These are phyloP conservation scores for Oceanodroma leucorhoa DNA, from an alignment of 2,797 vertebrate species.

Conservation along the genomic window DNA sequence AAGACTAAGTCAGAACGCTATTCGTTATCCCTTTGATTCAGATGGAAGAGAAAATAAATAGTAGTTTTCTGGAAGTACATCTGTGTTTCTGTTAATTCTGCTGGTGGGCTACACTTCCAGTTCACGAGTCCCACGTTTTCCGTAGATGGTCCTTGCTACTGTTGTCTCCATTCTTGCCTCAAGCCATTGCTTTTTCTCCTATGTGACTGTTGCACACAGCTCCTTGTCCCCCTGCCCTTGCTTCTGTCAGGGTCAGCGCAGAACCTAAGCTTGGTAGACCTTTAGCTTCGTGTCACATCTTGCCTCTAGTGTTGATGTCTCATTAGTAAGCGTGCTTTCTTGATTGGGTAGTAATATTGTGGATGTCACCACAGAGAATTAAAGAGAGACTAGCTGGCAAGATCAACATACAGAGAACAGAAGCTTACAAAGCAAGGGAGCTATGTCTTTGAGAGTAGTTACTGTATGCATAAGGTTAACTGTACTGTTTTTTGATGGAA, in stretches of 20 bases:
- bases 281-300: neutral
- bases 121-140: neutral
- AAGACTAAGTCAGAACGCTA: neutral
- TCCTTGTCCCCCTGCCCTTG: neutral
- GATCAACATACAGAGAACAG: neutral
- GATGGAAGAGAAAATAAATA: neutral
- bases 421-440: neutral
- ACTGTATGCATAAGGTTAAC: neutral
- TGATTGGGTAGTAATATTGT: neutral
- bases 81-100: neutral
- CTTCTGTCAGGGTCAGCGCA: neutral
- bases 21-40: neutral
- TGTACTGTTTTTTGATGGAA: neutral
- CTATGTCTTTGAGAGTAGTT: neutral
- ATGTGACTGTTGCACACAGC: neutral
- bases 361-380: neutral
- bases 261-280: neutral
- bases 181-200: neutral
- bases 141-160: neutral
- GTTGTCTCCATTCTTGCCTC: neutral
- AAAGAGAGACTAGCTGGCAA: neutral
- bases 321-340: neutral
- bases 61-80: neutral
- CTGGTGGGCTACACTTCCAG: neutral
- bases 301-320: neutral